These are phyloP conservation scores for Centruroides vittatus DNA, from an alignment of 1,140 invertebrate genomes.

Conservation along the genomic window DNA sequence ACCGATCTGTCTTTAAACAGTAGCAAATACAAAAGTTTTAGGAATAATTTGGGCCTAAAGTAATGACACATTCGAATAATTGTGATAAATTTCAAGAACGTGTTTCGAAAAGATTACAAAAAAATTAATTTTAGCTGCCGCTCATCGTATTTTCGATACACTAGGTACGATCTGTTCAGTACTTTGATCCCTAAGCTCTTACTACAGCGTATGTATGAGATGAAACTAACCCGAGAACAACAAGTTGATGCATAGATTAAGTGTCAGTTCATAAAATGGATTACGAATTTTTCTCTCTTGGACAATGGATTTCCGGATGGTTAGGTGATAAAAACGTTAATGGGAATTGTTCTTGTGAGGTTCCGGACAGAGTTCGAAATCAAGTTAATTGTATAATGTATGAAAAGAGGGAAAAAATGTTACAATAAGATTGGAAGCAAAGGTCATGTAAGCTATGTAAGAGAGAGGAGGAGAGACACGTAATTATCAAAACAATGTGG, in stretches of 20 bases:
- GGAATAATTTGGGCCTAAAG: background rate
- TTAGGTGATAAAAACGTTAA: background rate
- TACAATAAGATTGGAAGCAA: no score
- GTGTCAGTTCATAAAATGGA: slow-evolving; percentile 6
- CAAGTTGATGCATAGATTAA: background rate
- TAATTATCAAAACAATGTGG: no score
- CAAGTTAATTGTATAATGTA: no score
- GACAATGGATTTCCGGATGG: slow-evolving; percentile 1
- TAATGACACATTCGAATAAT: slow-evolving; percentile 3
- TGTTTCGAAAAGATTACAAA: slow-evolving; percentile 3
- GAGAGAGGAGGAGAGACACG: no score
- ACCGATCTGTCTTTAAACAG: background rate
- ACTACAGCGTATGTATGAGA: background rate
- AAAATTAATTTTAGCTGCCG: background rate
- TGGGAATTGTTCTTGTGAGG: background rate
- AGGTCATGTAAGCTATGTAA: no score
- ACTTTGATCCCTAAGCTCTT: slow-evolving; percentile 1
- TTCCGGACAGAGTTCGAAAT: no score
- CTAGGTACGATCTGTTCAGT: slow-evolving; percentile 1
- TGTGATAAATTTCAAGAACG: background rate
- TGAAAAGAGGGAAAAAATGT: no score
- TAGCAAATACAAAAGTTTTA: background rate
- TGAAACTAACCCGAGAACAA: background rate
- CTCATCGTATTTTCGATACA: slow-evolving; percentile 8
- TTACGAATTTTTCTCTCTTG: background rate